Evolutionary conservation across 2,113 vertebrate species (phyloP).

Genomic region (Mastomys natalensis): DNA sequence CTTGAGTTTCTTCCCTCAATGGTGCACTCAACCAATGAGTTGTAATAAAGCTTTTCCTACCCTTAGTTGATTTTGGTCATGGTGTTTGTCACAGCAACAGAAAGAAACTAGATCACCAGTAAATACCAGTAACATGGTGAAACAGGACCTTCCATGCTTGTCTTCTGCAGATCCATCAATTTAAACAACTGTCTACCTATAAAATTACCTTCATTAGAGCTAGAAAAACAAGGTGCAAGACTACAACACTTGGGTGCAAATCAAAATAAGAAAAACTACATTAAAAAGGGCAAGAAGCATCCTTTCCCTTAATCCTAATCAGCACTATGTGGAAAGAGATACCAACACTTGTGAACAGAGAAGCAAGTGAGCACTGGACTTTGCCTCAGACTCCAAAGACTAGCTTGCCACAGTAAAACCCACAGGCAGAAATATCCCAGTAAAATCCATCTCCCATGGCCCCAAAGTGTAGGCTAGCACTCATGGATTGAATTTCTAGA

Average conservation of each 20-base stretch:
- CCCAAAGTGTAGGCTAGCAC: not conserved
- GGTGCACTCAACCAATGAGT: not conserved
- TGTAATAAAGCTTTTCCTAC: not conserved
- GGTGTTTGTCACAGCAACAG: not conserved
- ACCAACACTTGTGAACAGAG: not conserved
- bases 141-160: not conserved
- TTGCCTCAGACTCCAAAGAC: not conserved
- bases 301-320: not conserved
- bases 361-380: not conserved
- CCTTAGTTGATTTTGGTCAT: not conserved
- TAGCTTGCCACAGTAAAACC: not conserved
- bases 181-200: not conserved
- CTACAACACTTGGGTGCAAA: not conserved
- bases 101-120: not conserved
- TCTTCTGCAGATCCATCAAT: not conserved
- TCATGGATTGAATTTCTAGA: not conserved
- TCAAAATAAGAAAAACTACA: not conserved
- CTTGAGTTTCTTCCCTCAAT: not conserved
- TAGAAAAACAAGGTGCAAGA: not conserved
- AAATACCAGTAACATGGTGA: not conserved
- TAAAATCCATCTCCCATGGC: not conserved
- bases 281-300: not conserved
- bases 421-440: not conserved
- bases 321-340: not conserved
- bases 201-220: not conserved